Percentiles rank a stretch among this genome's conserved stretches.
Conservation (phyloP, 2,113 vertebrate species). For the Xenopus laevis region DNA sequence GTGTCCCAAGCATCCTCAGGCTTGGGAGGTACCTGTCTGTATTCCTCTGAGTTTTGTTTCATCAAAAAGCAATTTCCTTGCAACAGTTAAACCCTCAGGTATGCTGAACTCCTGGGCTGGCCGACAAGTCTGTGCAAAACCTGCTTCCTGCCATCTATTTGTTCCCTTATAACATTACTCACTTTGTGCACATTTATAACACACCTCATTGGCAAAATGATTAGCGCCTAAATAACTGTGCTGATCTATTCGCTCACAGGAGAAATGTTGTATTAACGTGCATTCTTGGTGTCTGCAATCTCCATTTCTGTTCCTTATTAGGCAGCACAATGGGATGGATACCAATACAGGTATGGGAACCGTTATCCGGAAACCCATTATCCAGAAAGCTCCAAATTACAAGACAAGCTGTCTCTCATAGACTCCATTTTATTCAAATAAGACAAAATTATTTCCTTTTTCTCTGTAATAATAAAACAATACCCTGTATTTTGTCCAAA, state of each 20-base stretch:
- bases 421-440: too few species aligned
- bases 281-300: neutral
- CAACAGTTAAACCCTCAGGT: constrained; percentile 8
- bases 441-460: too few species aligned
- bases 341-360: too few species aligned
- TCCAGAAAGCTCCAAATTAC: too few species aligned
- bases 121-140: constrained; percentile 25
- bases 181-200: constrained; percentile 12
- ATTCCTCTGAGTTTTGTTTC: neutral
- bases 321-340: too few species aligned
- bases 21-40: neutral
- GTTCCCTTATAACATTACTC: constrained; percentile 29
- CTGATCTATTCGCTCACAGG: neutral
- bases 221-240: neutral
- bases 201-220: constrained; percentile 17
- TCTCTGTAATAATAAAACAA: too few species aligned
- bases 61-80: constrained; percentile 10
- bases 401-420: too few species aligned
- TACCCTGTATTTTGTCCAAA: too few species aligned
- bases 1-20: neutral
- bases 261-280: neutral
- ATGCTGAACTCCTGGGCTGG: constrained; percentile 2
- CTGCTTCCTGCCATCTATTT: constrained; percentile 24
- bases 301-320: neutral
- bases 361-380: too few species aligned